These are phyloP conservation scores for Scaeva pyrastri DNA, from an alignment of 2,888 invertebrate species.

Conservation along the genomic window DNA sequence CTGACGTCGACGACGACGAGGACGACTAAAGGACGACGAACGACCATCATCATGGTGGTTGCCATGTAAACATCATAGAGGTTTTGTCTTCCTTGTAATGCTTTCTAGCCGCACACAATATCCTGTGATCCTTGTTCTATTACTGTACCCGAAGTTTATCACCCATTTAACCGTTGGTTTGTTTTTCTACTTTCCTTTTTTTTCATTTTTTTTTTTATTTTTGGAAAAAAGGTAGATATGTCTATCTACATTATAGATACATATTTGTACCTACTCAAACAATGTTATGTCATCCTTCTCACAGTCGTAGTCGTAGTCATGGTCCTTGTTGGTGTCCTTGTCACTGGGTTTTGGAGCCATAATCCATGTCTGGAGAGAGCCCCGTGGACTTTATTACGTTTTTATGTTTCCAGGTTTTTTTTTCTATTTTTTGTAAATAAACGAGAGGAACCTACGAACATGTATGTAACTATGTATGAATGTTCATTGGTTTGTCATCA, in stretches of 20 bases:
- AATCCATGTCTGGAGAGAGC: constrained; percentile 42
- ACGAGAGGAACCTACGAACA: background rate
- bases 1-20: too few relatives aligned
- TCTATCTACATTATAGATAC: background rate
- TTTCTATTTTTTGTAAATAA: constrained; percentile 10
- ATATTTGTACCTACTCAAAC: constrained; percentile 30
- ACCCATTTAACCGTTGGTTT: constrained; percentile 49
- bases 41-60: constrained; percentile 32
- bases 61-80: constrained; percentile 41
- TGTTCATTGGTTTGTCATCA: constrained; percentile 21
- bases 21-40: background rate
- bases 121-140: constrained; percentile 63
- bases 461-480: background rate
- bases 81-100: constrained; percentile 41
- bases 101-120: constrained; percentile 52
- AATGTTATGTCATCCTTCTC: constrained; percentile 30
- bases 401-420: background rate
- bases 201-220: constrained; percentile 9
- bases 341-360: constrained; percentile 1
- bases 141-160: constrained; percentile 60
- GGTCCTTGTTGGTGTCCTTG: background rate
- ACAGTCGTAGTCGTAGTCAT: background rate
- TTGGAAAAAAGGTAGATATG: constrained; percentile 7
- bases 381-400: constrained; percentile 27
- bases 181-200: background rate